Percentiles rank a stretch among this genome's conserved stretches.
Conservation (phyloP, 2,113 vertebrate species). For the Centropus bengalensis region DNA sequence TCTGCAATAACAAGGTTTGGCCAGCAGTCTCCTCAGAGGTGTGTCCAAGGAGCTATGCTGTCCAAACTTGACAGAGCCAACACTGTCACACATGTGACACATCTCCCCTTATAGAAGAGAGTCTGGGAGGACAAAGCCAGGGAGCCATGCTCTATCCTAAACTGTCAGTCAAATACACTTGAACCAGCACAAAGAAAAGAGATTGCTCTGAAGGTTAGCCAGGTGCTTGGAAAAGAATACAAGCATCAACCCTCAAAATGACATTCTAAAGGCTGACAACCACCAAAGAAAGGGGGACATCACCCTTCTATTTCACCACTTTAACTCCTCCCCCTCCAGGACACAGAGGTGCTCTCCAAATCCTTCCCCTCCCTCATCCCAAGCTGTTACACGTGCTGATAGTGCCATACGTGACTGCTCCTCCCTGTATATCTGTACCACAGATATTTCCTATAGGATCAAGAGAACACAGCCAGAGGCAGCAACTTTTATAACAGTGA, state of each 20-base stretch:
- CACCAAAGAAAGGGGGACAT: neutral
- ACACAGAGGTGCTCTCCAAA: neutral
- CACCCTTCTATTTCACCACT: neutral
- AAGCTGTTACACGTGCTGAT: neutral
- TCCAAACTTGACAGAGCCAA: neutral
- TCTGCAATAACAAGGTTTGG: neutral
- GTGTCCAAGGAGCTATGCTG: neutral
- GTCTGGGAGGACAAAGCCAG: neutral
- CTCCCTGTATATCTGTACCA: neutral
- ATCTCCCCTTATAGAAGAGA: neutral
- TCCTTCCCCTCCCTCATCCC: neutral
- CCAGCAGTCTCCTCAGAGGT: neutral
- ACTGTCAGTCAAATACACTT: neutral
- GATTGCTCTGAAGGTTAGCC: neutral
- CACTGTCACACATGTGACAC: neutral
- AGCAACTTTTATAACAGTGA: neutral
- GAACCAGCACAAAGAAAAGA: neutral
- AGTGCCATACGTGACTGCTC: neutral
- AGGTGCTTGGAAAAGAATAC: neutral
- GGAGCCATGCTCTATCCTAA: neutral
- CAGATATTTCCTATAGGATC: fast-evolving
- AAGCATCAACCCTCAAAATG: neutral
- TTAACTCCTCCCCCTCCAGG: neutral
- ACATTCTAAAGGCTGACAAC: neutral
- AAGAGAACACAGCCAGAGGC: neutral